phyloP scores from a whole-genome alignment of 2,888 invertebrate species.

The Rugalucina vietnamica region DNA sequence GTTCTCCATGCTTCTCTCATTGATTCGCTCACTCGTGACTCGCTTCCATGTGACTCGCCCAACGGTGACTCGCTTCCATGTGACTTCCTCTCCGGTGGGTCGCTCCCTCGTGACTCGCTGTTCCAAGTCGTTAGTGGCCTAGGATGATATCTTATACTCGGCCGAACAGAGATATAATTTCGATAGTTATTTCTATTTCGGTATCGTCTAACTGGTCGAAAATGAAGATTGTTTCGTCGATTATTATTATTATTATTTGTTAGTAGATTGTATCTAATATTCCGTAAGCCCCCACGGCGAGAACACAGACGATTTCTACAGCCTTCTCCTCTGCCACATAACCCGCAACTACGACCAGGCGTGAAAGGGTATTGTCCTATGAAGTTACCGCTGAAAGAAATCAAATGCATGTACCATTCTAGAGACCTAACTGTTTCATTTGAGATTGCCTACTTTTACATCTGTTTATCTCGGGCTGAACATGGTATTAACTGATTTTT shows the following conservation, averaged over 20 bases:
- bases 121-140: too few relatives aligned
- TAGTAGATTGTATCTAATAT: slow-evolving; percentile 13
- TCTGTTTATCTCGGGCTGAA: neutral
- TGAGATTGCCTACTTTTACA: neutral
- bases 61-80: too few relatives aligned
- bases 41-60: too few relatives aligned
- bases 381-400: slow-evolving; percentile 37
- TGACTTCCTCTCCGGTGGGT: too few relatives aligned
- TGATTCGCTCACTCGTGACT: too few relatives aligned
- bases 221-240: neutral
- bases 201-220: neutral
- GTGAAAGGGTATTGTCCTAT: slow-evolving; percentile 37
- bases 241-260: too few relatives aligned
- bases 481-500: neutral
- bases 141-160: too few relatives aligned
- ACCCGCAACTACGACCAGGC: slow-evolving; percentile 22
- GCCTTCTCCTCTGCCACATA: slow-evolving; percentile 10
- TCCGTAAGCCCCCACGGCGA: slow-evolving; percentile 17
- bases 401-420: neutral
- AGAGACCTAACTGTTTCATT: neutral
- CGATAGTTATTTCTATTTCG: too few relatives aligned
- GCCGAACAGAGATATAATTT: neutral
- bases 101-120: too few relatives aligned
- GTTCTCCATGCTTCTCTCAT: neutral
- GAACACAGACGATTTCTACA: neutral